A percentile compares a stretch with the other conserved stretches of the same genome.
Conservation (phyloP, 2,888 invertebrate species). For the Limenitis camilla region DNA sequence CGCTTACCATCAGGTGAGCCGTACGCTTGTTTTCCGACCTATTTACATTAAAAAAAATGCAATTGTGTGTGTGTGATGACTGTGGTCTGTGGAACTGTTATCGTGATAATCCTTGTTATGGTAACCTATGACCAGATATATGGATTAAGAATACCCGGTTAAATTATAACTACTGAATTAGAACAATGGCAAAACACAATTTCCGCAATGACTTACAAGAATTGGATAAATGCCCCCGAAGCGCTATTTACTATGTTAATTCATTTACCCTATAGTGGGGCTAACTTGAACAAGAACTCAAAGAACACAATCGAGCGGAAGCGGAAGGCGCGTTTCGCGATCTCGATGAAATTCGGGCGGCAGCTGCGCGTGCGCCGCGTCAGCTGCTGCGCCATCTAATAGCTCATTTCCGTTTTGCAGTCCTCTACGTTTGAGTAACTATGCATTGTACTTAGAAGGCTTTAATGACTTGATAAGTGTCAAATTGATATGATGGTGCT, state of each 20-base stretch:
- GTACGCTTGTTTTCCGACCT: no score
- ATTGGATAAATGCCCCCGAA: conserved; percentile 8
- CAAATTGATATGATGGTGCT: neutral
- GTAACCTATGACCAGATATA: no score
- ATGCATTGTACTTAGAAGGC: conserved; percentile 19
- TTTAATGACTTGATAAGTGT: conserved; percentile 11
- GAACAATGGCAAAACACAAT: conserved; percentile 9
- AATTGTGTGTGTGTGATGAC: no score
- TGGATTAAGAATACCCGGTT: no score
- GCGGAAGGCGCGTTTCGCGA: conserved; percentile 73
- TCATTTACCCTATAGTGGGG: conserved; percentile 49
- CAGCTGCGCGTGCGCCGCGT: conserved; percentile 58
- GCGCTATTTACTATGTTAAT: conserved; percentile 36
- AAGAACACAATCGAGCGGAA: conserved; percentile 68
- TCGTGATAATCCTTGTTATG: no score
- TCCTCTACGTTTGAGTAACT: conserved; percentile 34
- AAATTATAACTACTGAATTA: neutral
- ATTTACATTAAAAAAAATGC: no score
- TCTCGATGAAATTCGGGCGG: conserved; percentile 67
- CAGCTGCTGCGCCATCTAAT: conserved; percentile 61
- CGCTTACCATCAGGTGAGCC: no score
- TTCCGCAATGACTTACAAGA: conserved; percentile 12
- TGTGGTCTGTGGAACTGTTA: no score
- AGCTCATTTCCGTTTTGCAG: conserved; percentile 63
- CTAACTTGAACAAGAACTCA: conserved; percentile 33